Conservation (phyloP, 2,888 invertebrate genomes). For the Tiliacea citrago region DNA sequence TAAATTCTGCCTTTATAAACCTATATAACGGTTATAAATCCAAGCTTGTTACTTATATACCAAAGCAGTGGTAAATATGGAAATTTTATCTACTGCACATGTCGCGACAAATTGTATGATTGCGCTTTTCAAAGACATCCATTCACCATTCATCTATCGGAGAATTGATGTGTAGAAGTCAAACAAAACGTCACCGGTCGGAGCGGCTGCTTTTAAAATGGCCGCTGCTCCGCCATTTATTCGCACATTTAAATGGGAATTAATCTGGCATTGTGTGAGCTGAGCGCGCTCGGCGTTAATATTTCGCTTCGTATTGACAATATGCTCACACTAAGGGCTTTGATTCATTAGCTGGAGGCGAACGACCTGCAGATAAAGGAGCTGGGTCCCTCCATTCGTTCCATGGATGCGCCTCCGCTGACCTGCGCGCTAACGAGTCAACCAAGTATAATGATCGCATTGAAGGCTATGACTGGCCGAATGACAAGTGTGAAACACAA, state of each 20-base stretch:
- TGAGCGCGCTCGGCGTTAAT: conserved; percentile 81
- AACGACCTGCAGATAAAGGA: conserved; percentile 87
- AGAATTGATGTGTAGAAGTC: conserved; percentile 65
- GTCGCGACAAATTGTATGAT: conserved; percentile 73
- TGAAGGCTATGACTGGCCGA: conserved; percentile 82
- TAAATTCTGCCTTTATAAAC: conserved; percentile 37
- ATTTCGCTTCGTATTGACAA: conserved; percentile 87
- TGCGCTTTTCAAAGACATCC: conserved; percentile 67
- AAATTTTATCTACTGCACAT: conserved; percentile 66
- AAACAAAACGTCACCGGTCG: conserved; percentile 74
- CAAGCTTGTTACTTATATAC: conserved; percentile 34
- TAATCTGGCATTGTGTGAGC: conserved; percentile 84
- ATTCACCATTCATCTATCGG: conserved; percentile 68
- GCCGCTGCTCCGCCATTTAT: conserved; percentile 78
- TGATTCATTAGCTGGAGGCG: conserved; percentile 88
- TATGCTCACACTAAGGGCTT: conserved; percentile 83
- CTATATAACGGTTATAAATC: conserved; percentile 50
- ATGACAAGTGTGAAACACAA: conserved; percentile 74
- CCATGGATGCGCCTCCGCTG: conserved; percentile 83
- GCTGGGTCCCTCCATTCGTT: conserved; percentile 85
- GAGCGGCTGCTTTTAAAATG: conserved; percentile 70
- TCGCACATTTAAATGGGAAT: conserved; percentile 87
- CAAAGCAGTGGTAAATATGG: conserved; percentile 48
- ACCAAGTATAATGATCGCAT: conserved; percentile 86
- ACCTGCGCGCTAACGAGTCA: conserved; percentile 87